These are phyloP conservation scores for Crossaster papposus DNA, from an alignment of 53 echinoderm and acorn worm genomes.

Conservation along the genomic window DNA sequence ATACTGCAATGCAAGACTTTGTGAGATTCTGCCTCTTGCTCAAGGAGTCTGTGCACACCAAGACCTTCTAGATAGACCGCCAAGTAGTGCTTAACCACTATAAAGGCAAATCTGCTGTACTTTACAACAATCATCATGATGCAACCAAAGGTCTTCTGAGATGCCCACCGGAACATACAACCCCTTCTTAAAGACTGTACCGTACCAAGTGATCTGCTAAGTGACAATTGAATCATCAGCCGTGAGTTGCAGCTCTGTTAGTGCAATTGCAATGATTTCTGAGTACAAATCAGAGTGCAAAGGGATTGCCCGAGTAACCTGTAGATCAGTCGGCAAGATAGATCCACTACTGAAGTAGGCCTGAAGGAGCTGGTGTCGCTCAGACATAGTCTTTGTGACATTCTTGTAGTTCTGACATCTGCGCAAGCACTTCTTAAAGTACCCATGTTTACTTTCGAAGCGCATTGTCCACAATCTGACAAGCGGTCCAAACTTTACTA, in stretches of 20 bases:
- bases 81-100: slow-evolving; percentile 46
- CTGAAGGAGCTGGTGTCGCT: slow-evolving; percentile 47
- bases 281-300: not conserved
- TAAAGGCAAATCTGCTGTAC: slow-evolving; percentile 6
- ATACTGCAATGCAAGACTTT: not conserved
- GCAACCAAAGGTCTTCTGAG: slow-evolving; percentile 55
- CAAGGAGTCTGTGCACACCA: no score
- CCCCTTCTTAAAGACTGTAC: slow-evolving; percentile 40
- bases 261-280: no score
- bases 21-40: no score
- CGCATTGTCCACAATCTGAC: slow-evolving; percentile 75
- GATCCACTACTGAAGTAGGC: slow-evolving; percentile 42
- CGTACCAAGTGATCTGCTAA: slow-evolving; percentile 13
- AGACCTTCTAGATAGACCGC: not conserved
- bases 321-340: not conserved
- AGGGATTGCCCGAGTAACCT: not conserved
- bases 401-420: slow-evolving; percentile 47
- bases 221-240: slow-evolving; percentile 43
- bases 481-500: slow-evolving; percentile 65
- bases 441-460: slow-evolving; percentile 71
- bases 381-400: slow-evolving; percentile 39
- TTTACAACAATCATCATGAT: slow-evolving; percentile 45
- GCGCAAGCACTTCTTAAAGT: slow-evolving; percentile 56
- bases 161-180: slow-evolving; percentile 15
- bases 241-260: not conserved